Percentiles rank a stretch among this genome's conserved stretches.
phyloP scores from a whole-genome alignment of 64 coral and sea anemone genomes.

The Stylophora pistillata region DNA sequence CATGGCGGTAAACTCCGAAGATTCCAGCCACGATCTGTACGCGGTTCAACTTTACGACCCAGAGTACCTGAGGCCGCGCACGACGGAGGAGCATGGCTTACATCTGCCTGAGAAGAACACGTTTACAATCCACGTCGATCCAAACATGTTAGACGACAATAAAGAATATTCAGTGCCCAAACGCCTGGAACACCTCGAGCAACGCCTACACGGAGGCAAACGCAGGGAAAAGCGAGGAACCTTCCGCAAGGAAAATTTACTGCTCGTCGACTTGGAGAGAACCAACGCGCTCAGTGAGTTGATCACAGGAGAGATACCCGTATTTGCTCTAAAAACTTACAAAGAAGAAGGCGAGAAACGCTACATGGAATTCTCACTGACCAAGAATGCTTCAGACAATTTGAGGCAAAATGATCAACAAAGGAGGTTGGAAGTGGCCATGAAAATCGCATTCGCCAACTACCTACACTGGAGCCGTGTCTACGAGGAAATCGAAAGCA shows the following conservation, averaged over 20 bases:
- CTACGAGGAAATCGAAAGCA: constrained; percentile 48
- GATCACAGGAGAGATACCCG: constrained; percentile 22
- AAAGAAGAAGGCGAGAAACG: constrained; percentile 48
- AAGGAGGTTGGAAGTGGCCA: constrained; percentile 37
- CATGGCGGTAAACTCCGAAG: constrained; percentile 40
- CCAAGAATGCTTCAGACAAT: constrained; percentile 8
- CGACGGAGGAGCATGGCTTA: neutral
- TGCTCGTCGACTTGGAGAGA: constrained; percentile 39
- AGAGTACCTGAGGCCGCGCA: constrained; percentile 22
- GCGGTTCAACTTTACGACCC: constrained; percentile 23
- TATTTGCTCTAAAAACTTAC: constrained; percentile 40
- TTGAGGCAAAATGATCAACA: constrained; percentile 27
- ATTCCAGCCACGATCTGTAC: constrained; percentile 8
- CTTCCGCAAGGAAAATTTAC: constrained; percentile 45
- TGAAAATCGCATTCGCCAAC: constrained; percentile 58
- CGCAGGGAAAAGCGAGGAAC: constrained; percentile 30
- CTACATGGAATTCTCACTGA: constrained; percentile 32
- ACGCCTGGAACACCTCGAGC: constrained; percentile 40
- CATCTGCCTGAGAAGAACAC: constrained; percentile 14
- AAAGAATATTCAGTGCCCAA: constrained; percentile 38
- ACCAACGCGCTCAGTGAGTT: neutral
- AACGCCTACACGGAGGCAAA: constrained; percentile 36
- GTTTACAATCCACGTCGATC: constrained; percentile 27
- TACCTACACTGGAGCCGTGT: constrained; percentile 64
- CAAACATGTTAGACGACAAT: constrained; percentile 35